Evolutionary conservation across 1,140 invertebrate genomes (phyloP), one percentile per base, ranked within the genome.

Genomic region (Potamilus streckersoni): DNA sequence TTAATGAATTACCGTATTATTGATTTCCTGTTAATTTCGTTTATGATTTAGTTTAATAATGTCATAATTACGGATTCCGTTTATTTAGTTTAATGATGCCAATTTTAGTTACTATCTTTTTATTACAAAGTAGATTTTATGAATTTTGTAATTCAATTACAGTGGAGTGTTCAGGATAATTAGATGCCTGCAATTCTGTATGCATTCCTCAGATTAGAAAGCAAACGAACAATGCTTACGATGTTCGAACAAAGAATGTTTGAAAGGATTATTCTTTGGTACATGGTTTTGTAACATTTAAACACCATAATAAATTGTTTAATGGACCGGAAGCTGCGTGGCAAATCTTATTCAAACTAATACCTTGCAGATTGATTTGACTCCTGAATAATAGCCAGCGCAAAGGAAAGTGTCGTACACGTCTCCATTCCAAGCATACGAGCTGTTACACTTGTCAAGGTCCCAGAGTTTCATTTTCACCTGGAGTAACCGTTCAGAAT

Each of bases 361-460:
- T 94, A 63, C 92, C 89, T 83, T 94, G 95, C 8, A 92, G 86
- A 80, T 91, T 86, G 27, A 90, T 87, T 59, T 80, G n/a, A 83
- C 67, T 11, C 85, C 86, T 3, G 84, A 83, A 71, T 81, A 82
- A 74, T 87, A 87, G 2, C 87, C 87, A 60, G 87, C 87, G 80
- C 85, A 87, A 19, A 84, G 70, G 31, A 81, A 77, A 87, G 79
- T 84, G n/a, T 71, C 71, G 27, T 59, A 69, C 4, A 87, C 61
- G 16, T 64, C 65, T 11, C 84, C 85, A 72, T 82, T 75, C 83
- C 83, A 86, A 14, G 80, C 79, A 19, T 72, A 73, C 57, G 79
- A 79, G n/a, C 80, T 79, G 71, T 85, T 84, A 78, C 87, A 88
- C 71, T 84, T 84, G 27, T 73, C 23, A 15, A 81, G 81, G 64